Evolutionary conservation across 2,113 vertebrate species (phyloP).

Genomic region (Peromyscus leucopus): DNA sequence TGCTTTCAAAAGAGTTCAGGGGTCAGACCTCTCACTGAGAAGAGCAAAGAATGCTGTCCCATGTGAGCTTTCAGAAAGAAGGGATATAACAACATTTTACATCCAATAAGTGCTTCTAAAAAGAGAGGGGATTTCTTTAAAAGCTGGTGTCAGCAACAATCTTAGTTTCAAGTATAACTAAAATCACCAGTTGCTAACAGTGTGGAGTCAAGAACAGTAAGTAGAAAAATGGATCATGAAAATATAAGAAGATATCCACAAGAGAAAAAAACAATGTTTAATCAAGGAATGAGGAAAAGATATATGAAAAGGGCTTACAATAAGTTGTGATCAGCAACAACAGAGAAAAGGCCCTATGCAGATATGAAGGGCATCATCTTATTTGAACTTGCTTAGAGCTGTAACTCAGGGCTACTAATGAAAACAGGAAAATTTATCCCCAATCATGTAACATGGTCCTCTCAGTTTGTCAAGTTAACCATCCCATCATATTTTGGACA

Average conservation of each 20-base stretch:
- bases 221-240: neutral
- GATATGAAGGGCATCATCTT: neutral
- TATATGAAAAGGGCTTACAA: neutral
- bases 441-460: neutral
- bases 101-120: neutral
- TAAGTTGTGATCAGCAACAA: neutral
- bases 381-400: neutral
- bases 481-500: neutral
- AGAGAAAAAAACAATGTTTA: neutral
- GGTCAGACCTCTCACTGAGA: neutral
- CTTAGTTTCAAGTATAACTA: neutral
- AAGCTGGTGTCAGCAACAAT: neutral
- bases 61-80: neutral
- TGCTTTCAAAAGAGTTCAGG: neutral
- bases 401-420: neutral
- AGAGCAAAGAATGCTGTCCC: neutral
- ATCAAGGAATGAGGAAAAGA: neutral
- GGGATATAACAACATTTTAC: neutral
- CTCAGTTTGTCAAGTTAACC: conserved; percentile 26
- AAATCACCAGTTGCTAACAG: neutral
- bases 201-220: neutral
- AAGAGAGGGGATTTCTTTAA: neutral
- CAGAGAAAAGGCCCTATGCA: neutral
- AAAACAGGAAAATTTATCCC: neutral
- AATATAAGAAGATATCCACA: neutral